A percentile compares a stretch with the other conserved stretches of the same genome.
Evolutionary conservation across 1,140 invertebrate genomes (phyloP).

Genomic region (Drosophila santomea): DNA sequence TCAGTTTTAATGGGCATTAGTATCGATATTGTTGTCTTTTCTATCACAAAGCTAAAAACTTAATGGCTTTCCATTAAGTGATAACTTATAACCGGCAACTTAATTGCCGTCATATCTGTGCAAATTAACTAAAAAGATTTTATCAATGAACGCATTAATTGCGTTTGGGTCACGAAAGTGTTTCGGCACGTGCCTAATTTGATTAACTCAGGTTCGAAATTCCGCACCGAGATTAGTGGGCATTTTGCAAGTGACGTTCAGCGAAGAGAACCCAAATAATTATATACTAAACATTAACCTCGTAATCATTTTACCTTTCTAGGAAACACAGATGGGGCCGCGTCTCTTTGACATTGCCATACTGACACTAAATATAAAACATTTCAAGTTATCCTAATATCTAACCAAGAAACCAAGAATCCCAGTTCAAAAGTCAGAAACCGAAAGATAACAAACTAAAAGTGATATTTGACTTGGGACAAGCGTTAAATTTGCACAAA

Average conservation of each 20-base stretch:
- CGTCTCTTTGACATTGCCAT: constrained; percentile 83
- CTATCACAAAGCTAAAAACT: not conserved
- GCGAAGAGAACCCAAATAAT: not conserved
- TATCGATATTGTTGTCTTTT: constrained; percentile 4
- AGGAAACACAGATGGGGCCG: constrained; percentile 77
- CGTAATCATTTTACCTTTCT: constrained; percentile 45
- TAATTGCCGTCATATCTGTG: not conserved
- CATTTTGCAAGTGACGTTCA: constrained; percentile 61
- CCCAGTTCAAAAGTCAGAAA: constrained; percentile 6
- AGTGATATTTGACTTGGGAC: constrained; percentile 19
- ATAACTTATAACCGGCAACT: constrained; percentile 3
- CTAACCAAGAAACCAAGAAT: constrained; percentile 30
- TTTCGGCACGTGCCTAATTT: constrained; percentile 13
- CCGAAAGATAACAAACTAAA: constrained; percentile 2
- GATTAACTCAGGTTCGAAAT: constrained; percentile 3
- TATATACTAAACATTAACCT: constrained; percentile 8
- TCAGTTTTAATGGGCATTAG: too few species aligned
- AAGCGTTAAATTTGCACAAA: constrained; percentile 23
- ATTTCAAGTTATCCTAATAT: constrained; percentile 57
- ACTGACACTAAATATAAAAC: constrained; percentile 77
- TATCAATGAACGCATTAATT: constrained; percentile 19
- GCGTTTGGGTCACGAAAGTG: constrained; percentile 22
- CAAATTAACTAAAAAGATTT: constrained; percentile 24
- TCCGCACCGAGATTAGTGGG: constrained; percentile 7
- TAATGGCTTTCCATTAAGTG: constrained; percentile 27